Evolutionary conservation across 2,888 invertebrate genomes (phyloP), one percentile per base, ranked within the genome.

Genomic region (Strigamia transsilvanica): DNA sequence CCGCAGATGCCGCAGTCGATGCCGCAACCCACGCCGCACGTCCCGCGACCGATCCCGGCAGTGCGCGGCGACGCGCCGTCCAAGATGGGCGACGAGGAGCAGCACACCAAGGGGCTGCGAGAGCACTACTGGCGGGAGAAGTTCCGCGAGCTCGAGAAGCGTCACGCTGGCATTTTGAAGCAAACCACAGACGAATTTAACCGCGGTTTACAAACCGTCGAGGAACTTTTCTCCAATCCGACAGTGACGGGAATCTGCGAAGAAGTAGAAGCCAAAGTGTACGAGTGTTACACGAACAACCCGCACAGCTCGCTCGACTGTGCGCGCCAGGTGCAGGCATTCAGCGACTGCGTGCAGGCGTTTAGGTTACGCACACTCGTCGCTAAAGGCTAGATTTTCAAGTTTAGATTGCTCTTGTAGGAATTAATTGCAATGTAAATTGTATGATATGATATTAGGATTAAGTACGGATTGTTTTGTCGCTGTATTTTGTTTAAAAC

Each of bases 91-190:
- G 51, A 51, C 15, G 51, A 51, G 18, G 51, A 51, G 51, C n/a
- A n/a, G n/a, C 18, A 51, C 77, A 4, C 77, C 1, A 23, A 73
- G 32, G 23, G 32, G 6, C 15, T 5, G 32, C 23, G 66, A 32
- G 81, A 81, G 34, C 27, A 41, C 15, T 66, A 81, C 34, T 81
- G 81, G 81, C 56, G 66, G 34, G 81, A 81, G 56, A 81, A 66
- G 34, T 42, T 81, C 13, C 34, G 41, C 32, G 81, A 81, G 18
- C 10, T 32, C n/a, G 81, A 81, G 15, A 27, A 32, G 18, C 32
- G 66, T 10, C 32, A 66, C 21, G 23, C 56, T 2, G 61, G 56
- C 3, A 38, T 81, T n/a, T 61, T 56, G 32, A 81, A 81, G 32
- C 56, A 61, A 34, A 61, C 81, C 10, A 61, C 41, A n/a, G 61